A percentile compares a stretch with the other conserved stretches of the same genome.
Conservation (phyloP, 2,797 vertebrate species). For the Rhadinocentrus ornatus region DNA sequence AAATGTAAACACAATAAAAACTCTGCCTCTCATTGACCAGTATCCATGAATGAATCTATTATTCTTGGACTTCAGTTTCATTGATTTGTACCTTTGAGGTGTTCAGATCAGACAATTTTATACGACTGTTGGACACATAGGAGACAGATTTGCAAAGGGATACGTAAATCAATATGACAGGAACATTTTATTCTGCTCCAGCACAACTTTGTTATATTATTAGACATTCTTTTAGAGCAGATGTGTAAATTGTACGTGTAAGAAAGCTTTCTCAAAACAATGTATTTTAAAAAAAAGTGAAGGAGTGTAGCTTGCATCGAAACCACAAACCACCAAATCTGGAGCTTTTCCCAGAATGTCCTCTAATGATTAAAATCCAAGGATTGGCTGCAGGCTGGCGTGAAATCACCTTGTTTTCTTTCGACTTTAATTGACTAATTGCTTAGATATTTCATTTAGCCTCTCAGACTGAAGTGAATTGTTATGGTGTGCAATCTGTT, state of each 20-base stretch:
- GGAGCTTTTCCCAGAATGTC: slow-evolving; percentile 58
- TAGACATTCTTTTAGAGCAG: background rate
- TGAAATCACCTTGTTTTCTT: slow-evolving; percentile 62
- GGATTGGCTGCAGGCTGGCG: slow-evolving; percentile 37
- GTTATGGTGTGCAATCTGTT: slow-evolving; percentile 60
- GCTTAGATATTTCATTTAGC: slow-evolving; percentile 58
- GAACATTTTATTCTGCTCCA: background rate
- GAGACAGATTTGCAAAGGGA: too few species aligned
- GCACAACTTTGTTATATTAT: background rate
- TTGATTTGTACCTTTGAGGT: too few species aligned
- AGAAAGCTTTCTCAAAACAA: slow-evolving; percentile 6
- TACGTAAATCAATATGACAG: background rate
- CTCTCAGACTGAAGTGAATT: slow-evolving; percentile 40
- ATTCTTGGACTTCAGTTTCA: too few species aligned
- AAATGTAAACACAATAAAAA: too few species aligned
- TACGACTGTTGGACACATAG: too few species aligned
- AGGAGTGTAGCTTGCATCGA: background rate
- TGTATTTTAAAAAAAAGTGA: background rate
- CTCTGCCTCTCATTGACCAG: too few species aligned
- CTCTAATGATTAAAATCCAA: slow-evolving; percentile 58
- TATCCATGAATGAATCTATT: too few species aligned
- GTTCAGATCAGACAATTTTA: too few species aligned
- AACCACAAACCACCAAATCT: slow-evolving; percentile 26
- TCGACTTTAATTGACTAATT: slow-evolving; percentile 69
- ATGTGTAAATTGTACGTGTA: background rate